These are phyloP conservation scores for Saimiri boliviensis DNA, from an alignment of 2,113 vertebrate species.

Conservation along the genomic window DNA sequence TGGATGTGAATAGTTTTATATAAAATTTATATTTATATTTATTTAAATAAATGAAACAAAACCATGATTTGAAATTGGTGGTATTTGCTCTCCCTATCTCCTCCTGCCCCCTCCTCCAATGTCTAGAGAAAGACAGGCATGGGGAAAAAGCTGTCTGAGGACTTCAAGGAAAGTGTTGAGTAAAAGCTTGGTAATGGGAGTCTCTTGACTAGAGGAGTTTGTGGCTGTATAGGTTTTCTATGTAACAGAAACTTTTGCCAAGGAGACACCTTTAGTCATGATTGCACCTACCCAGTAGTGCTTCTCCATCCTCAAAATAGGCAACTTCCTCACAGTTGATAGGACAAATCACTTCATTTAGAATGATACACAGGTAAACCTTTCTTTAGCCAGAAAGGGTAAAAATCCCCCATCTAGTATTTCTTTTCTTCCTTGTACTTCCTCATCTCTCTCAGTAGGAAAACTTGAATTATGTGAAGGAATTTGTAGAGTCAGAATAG, in stretches of 20 bases:
- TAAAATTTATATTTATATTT: slow-evolving; percentile 98
- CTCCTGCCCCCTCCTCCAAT: not conserved
- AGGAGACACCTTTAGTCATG: not conserved
- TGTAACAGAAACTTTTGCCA: not conserved
- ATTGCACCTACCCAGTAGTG: not conserved
- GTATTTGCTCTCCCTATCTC: not conserved
- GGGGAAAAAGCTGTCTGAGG: not conserved
- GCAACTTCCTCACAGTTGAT: not conserved
- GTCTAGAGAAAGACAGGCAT: not conserved
- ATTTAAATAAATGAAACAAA: slow-evolving; percentile 94
- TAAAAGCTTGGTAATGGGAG: not conserved
- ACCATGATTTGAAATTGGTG: slow-evolving; percentile 48
- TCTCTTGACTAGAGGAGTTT: not conserved
- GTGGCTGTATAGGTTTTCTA: not conserved
- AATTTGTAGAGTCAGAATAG: not conserved
- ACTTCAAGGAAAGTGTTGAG: not conserved
- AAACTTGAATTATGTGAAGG: slow-evolving; percentile 4
- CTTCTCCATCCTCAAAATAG: not conserved
- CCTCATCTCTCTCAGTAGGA: not conserved
- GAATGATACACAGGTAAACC: not conserved
- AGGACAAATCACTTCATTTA: not conserved
- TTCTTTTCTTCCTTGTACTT: not conserved
- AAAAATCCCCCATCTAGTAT: not conserved
- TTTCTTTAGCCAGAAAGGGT: not conserved
- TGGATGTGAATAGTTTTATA: slow-evolving; percentile 91